These are phyloP conservation scores for Streblospio benedicti DNA, from an alignment of 1,140 invertebrate genomes.

Conservation along the genomic window DNA sequence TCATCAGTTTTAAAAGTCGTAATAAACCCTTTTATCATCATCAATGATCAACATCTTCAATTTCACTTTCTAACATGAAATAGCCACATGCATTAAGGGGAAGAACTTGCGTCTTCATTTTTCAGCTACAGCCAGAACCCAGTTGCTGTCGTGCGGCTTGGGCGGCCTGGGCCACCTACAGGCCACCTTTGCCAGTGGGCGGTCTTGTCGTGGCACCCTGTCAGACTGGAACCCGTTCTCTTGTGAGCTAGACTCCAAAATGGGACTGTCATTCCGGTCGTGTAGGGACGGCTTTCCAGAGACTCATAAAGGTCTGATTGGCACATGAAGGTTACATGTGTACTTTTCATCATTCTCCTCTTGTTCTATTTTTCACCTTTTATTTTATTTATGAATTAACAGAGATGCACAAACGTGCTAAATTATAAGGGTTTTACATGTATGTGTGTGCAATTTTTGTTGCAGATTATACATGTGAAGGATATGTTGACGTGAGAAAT, in stretches of 20 bases:
- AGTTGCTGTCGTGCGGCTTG: slow-evolving; percentile 9
- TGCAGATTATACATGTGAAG: neutral
- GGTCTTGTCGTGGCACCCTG: slow-evolving; percentile 8
- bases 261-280: neutral
- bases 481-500: neutral
- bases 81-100: neutral
- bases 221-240: slow-evolving; percentile 13
- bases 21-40: too few relatives aligned
- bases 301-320: neutral
- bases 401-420: too few relatives aligned
- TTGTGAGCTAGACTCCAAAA: slow-evolving; percentile 2
- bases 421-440: neutral
- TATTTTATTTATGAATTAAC: too few relatives aligned
- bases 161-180: slow-evolving; percentile 9
- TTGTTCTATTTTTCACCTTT: too few relatives aligned
- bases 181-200: neutral
- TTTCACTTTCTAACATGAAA: neutral
- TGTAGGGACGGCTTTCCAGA: neutral
- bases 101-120: slow-evolving; percentile 2
- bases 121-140: neutral
- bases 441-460: neutral
- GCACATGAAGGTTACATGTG: neutral
- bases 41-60: neutral
- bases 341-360: too few relatives aligned
- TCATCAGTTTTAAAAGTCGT: too few relatives aligned